Evolutionary conservation across 2,113 vertebrate genomes (phyloP), one percentile per base, ranked within the genome.

Genomic region (Platanista minor): DNA sequence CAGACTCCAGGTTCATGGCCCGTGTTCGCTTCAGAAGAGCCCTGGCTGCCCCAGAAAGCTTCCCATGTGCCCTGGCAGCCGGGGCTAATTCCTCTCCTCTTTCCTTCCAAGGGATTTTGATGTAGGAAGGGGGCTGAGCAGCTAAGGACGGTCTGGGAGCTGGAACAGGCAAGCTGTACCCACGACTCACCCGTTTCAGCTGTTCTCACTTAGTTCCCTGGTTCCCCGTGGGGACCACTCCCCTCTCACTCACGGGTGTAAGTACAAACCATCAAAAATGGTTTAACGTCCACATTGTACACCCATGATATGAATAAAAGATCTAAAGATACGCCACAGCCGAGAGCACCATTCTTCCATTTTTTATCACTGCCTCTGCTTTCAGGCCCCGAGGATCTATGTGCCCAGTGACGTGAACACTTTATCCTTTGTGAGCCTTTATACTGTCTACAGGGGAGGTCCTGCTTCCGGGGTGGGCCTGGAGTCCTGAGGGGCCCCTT

Each of bases 181-280:
- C 62, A 57, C 9, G 6, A 11, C 13, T 46, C 14, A 0, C n/a
- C 9, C 29, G n/a, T 2, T 23, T 6, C 33, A 0, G 0, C 49
- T 4, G 10, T 43, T 72, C 36, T 74, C 25, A 3, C 17, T 33
- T 13, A 49, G n/a, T 31, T 78, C 31, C 46, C 71, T 54, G 20
- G 3, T 80, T 83, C 21, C 9, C 57, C 57, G 59, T 12, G 29
- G 78, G 29, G 66, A 49, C 59, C 5, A 43, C 52, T 81, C 39
- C 29, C 11, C 80, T 89, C 31, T 57, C 31, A 75, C 72, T 41
- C 27, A 29, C 91, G 46, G 2, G 18, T 2, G 3, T 1, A 52
- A 83, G 61, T 49, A 87, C 62, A 81, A 84, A 93, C 14, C 12
- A 87, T 83, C 6, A 17, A 75, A 87, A 84, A 46, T 80, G n/a